Conservation (phyloP, 1,140 invertebrate genomes). For the Leucophenga varia region DNA sequence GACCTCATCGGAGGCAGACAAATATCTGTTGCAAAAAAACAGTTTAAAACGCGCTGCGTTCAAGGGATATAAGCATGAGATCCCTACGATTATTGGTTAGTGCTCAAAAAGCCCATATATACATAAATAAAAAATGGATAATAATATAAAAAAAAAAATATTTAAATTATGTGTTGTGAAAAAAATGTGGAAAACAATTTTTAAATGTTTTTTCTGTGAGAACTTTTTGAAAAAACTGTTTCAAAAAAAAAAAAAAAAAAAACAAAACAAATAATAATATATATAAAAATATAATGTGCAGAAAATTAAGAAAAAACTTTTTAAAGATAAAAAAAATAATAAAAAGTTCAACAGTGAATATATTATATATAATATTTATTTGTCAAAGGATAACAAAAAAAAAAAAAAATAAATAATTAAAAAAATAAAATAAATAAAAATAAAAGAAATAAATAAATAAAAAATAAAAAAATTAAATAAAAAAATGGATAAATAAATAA, state of each 20-base stretch:
- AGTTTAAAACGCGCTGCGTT: constrained; percentile 44
- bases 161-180: neutral
- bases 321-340: too few species aligned
- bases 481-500: too few species aligned
- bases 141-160: too few species aligned
- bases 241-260: neutral
- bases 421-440: neutral
- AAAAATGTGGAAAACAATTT: neutral
- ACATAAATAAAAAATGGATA: too few species aligned
- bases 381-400: neutral
- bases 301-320: constrained; percentile 1
- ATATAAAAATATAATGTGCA: constrained; percentile 4
- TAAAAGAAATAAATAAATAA: neutral
- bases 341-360: too few species aligned
- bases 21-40: constrained; percentile 38
- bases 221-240: too few species aligned
- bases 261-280: neutral
- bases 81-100: constrained; percentile 55
- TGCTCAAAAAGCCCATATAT: constrained; percentile 25
- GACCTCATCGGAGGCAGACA: constrained; percentile 55
- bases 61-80: constrained; percentile 53
- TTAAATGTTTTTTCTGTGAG: too few species aligned
- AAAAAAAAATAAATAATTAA: neutral
- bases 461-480: neutral
- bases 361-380: neutral